Evolutionary conservation across 2,113 vertebrate genomes (phyloP).

Genomic region (Vidua macroura): DNA sequence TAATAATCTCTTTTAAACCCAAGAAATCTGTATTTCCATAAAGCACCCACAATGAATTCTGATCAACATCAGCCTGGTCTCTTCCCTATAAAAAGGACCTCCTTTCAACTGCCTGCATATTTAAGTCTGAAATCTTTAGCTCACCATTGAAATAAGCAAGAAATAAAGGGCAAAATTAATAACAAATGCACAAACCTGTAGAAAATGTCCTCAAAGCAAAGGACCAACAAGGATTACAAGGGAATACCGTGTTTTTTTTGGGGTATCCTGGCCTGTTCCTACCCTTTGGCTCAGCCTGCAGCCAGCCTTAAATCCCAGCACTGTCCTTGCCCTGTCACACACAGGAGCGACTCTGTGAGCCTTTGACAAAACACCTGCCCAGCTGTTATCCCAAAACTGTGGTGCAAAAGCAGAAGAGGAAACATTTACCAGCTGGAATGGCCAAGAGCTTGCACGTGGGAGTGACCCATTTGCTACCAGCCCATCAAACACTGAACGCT

Average conservation of each 20-base stretch:
- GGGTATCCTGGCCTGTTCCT: neutral
- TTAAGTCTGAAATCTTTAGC: constrained; percentile 8
- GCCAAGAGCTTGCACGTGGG: accelerated
- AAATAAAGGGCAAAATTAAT: constrained; percentile 36
- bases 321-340: neutral
- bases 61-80: constrained; percentile 61
- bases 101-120: neutral
- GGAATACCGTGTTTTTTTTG: neutral
- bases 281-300: neutral
- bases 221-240: neutral
- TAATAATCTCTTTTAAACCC: constrained; percentile 59
- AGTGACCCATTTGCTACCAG: accelerated
- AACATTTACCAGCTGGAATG: neutral
- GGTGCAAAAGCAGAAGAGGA: neutral
- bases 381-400: neutral
- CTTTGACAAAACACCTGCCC: neutral
- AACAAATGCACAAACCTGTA: constrained; percentile 1
- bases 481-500: accelerated
- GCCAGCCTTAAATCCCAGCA: neutral
- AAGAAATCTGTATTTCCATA: constrained; percentile 64
- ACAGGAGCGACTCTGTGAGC: neutral
- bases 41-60: constrained; percentile 59
- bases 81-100: constrained; percentile 27
- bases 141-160: neutral
- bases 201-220: constrained; percentile 3